Base-by-base conservation (phyloP, 1,140 invertebrate genomes). In the Diploscapter pachys region DNA sequence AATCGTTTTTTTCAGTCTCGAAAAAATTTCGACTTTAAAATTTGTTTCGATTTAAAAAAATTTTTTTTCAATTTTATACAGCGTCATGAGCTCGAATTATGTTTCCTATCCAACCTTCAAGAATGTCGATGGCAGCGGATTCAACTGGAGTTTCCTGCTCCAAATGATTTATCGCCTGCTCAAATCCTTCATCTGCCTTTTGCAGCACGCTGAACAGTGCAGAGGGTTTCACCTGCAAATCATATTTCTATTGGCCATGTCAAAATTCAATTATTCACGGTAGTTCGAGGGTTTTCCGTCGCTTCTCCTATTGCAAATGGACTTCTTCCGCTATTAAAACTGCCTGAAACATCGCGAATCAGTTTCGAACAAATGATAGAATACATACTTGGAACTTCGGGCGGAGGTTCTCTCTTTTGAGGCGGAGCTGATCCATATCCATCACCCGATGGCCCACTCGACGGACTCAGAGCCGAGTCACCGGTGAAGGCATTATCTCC, bases 111-210 rank as follows among this genome's bases (percentile, higher is more conserved):
- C 53, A 68, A 61, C 51, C 81, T 76, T 85, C 83, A 8, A 85
- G 65, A 56, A 85, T 82, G 71, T 85, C 83, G 63, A 85, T 81
- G 48, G 78, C 76, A 4, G 83, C 82, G 3, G 83, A 63, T 63
- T 85, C 83, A 48, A 85, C 59, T 4, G 83, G 83, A 31, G 83
- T 81, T 62, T 84, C 83, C 6, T 76, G 72, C 70, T 85, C 84
- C 68, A 85, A 85, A 73, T 85, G 82, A 50, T 62, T 81, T 61
- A 85, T 80, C 8, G 85, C 83, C 71, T 85, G 84, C 64, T 85
- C 85, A 74, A 85, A 85, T 50, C 83, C 82, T 49, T 78, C 68
- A 70, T 85, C 83, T 11, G 84, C 83, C 54, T 81, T 80, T 53
- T 81, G 82, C 57, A 85, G 64, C 48, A 83, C 79, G 52, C 75